These are phyloP conservation scores for Lycaena phlaeas DNA, from an alignment of 2,888 invertebrate genomes.

Conservation along the genomic window DNA sequence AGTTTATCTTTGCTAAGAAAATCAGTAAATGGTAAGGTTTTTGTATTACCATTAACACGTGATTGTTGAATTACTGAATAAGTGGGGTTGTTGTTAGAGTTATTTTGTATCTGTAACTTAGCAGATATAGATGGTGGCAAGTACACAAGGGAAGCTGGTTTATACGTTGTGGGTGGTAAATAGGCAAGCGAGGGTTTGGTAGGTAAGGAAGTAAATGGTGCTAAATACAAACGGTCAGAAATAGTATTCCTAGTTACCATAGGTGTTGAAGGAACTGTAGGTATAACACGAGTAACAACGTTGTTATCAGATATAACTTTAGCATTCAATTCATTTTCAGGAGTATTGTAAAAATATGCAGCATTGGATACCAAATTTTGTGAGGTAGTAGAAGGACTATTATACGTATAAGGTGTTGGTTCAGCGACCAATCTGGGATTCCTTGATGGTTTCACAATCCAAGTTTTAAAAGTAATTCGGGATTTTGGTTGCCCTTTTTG, in stretches of 20 bases:
- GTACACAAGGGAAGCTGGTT: slow-evolving; percentile 39
- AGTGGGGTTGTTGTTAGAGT: slow-evolving; percentile 26
- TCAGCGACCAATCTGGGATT: slow-evolving; percentile 36
- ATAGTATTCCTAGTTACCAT: slow-evolving; percentile 23
- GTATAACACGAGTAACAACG: slow-evolving; percentile 9
- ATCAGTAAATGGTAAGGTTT: slow-evolving; percentile 53
- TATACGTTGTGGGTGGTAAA: slow-evolving; percentile 45
- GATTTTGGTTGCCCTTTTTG: slow-evolving; percentile 49
- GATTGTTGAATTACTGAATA: slow-evolving; percentile 31
- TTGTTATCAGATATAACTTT: background rate
- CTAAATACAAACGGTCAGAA: slow-evolving; percentile 22
- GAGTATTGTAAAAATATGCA: slow-evolving; percentile 30
- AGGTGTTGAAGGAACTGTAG: slow-evolving; percentile 28
- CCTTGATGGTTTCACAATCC: slow-evolving; percentile 59
- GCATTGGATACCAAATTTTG: slow-evolving; percentile 31
- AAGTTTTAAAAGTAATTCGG: slow-evolving; percentile 56
- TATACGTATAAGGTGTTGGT: slow-evolving; percentile 41
- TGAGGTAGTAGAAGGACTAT: slow-evolving; percentile 32
- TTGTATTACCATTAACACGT: slow-evolving; percentile 29
- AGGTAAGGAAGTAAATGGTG: slow-evolving; percentile 32
- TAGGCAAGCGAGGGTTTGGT: slow-evolving; percentile 38
- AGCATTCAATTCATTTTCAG: background rate
- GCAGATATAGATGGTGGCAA: slow-evolving; percentile 36
- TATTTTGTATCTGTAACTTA: slow-evolving; percentile 33
- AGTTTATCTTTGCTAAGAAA: slow-evolving; percentile 57